phyloP scores from a whole-genome alignment of 2,797 vertebrate genomes.

The Babyrousa celebensis region DNA sequence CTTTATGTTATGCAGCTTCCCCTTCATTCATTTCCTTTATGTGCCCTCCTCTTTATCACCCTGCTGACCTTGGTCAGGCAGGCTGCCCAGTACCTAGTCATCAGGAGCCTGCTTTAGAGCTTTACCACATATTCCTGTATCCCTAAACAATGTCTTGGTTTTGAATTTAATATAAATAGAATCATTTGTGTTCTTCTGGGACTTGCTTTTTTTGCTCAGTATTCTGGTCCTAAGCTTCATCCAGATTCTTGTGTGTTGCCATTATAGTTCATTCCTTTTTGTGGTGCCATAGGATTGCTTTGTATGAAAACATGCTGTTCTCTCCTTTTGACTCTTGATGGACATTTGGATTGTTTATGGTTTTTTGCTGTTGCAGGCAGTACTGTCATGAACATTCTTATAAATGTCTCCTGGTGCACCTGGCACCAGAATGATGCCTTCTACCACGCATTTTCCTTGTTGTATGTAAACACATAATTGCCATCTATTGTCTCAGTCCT shows the following conservation, averaged over 20 bases:
- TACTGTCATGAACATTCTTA: neutral
- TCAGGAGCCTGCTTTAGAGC: slow-evolving; percentile 42
- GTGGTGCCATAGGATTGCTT: slow-evolving; percentile 20
- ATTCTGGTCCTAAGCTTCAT: slow-evolving; percentile 23
- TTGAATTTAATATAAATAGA: slow-evolving; percentile 43
- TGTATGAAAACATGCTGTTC: slow-evolving; percentile 15
- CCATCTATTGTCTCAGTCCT: neutral
- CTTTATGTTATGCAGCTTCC: slow-evolving; percentile 2
- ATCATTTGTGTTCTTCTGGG: neutral
- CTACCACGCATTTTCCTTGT: neutral
- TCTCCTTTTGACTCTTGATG: slow-evolving; percentile 37
- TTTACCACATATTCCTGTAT: neutral
- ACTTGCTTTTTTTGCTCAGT: neutral
- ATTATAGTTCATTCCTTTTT: slow-evolving; percentile 24
- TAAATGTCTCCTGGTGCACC: neutral
- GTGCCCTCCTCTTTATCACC: slow-evolving; percentile 38
- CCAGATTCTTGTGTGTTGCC: neutral
- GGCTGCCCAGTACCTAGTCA: slow-evolving; percentile 63
- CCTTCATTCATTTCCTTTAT: slow-evolving; percentile 45
- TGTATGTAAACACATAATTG: neutral
- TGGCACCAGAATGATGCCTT: neutral
- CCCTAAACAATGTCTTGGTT: slow-evolving; percentile 65
- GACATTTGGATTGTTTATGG: neutral
- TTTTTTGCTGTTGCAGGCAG: neutral
- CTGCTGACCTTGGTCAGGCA: slow-evolving; percentile 61